Evolutionary conservation across 2,797 vertebrate genomes (phyloP), one percentile per base, ranked within the genome.

Genomic region (Tinamus major): DNA sequence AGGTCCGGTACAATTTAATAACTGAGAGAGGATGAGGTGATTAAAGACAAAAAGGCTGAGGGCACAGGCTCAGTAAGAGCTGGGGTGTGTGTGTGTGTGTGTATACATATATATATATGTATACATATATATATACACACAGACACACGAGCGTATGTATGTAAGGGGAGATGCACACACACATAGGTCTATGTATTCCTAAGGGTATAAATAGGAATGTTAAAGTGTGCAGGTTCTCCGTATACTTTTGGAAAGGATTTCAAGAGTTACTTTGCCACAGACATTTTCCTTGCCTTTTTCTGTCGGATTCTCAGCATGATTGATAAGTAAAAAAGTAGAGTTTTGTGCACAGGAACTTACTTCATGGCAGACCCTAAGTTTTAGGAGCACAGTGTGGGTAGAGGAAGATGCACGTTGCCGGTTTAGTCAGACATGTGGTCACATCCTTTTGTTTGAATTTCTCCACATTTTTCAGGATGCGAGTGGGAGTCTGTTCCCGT

Each of bases 381-480:
- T 93, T 81, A 58, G 79, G 72, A 91, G 69, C 3, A 62, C 49
- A 35, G 65, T 72, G 76, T 92, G 93, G 69, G 81, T 46, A 92
- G 93, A 75, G 48, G 59, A 87, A 23, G 81, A 80, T 76, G 64
- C 6, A 48, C 63, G 17, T 42, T 90, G 70, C 79, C 94, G 76
- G 82, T 87, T 93, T 94, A 83, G 72, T 68, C 72, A 93, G 79
- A 79, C 41, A 33, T 93, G 83, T 87, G 93, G 89, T 95, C 87
- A 95, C 69, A 87, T 75, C 76, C 84, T 86, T 86, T 94, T 94
- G 81, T 89, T 90, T 95, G 84, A 94, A 78, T 67, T 46, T 92
- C 74, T 56, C 55, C 42, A 72, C 81, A 48, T 90, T 96, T 76
- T 92, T 93, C 89, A 95, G 94, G 89, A 92, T 95, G 79, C 91